phyloP scores from a whole-genome alignment of 2,113 vertebrate species.

The Onychorhynchus coronatus region DNA sequence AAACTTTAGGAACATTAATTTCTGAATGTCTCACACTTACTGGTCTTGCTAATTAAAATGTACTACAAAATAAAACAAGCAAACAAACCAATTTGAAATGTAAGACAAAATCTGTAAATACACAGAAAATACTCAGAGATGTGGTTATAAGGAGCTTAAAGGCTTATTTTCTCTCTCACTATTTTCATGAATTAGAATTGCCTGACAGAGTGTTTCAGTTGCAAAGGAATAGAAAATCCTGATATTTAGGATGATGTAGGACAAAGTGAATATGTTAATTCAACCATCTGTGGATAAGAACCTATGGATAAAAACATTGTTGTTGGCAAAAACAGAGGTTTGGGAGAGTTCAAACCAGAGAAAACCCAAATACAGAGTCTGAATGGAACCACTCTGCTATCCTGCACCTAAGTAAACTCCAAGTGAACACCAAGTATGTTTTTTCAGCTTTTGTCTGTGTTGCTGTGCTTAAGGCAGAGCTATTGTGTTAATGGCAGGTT shows the following conservation, averaged over 20 bases:
- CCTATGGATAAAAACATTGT: not conserved
- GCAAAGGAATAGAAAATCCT: not conserved
- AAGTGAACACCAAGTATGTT: constrained; percentile 5
- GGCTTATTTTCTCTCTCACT: not conserved
- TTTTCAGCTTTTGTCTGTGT: constrained; percentile 50
- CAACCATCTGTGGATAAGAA: not conserved
- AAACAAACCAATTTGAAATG: not conserved
- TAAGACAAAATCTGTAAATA: not conserved
- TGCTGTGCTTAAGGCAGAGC: not conserved
- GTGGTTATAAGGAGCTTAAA: not conserved
- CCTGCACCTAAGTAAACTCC: constrained; percentile 12
- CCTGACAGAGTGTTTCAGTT: not conserved
- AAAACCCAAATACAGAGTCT: not conserved
- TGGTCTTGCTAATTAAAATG: not conserved
- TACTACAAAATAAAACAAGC: not conserved
- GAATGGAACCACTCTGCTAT: not conserved
- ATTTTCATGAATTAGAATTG: not conserved
- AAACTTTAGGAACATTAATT: not conserved
- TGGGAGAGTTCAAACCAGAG: not conserved
- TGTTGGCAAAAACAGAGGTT: not conserved
- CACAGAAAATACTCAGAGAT: not conserved
- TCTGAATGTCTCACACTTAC: not conserved
- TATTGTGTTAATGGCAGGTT: constrained; percentile 24
- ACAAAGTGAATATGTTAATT: not conserved
- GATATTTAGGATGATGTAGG: not conserved